Evolutionary conservation across 2,113 vertebrate genomes (phyloP), one percentile per base, ranked within the genome.

Genomic region (Carettochelys insculpta): DNA sequence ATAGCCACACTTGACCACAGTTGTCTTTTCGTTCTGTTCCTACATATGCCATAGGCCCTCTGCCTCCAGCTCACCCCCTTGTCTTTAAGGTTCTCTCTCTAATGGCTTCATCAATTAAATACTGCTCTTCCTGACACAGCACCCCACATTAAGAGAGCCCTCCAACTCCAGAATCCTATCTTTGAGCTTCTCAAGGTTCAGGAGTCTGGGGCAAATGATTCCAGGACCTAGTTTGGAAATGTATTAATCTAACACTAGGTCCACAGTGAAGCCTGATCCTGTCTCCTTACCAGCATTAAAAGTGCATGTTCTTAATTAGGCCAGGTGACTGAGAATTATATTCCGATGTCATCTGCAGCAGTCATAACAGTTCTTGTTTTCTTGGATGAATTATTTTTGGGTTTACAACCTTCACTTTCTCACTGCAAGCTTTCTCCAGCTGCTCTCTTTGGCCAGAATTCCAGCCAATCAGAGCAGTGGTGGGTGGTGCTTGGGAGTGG

Each of bases 371-470:
- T 76, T 80, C 88, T 94, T 95, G 86, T 96, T 95, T 95, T 92
- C 61, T n/a, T 86, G 78, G 48, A 84, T 76, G 90, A 91, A 91
- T 92, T 95, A 92, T 90, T 91, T 95, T 95, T 96, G 93, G 86
- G 34, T 92, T 96, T 95, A 75, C 92, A 91, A 95, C 90, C 65
- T 93, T 83, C 34, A 65, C n/a, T 38, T 38, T 90, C 93, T 93
- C 75, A 83, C 77, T 87, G 43, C 71, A 75, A 87, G 51, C 47
- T n/a, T n/a, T n/a, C n/a, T n/a, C n/a, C n/a, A n/a, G n/a, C n/a
- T n/a, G n/a, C n/a, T n/a, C n/a, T n/a, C n/a, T n/a, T n/a, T n/a
- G n/a, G n/a, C n/a, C n/a, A n/a, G n/a, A n/a, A n/a, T n/a, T n/a
- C n/a, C n/a, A n/a, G n/a, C n/a, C n/a, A n/a, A n/a, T n/a, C n/a